phyloP scores from a whole-genome alignment of 2,797 vertebrate genomes.

The Myripristis jacobus region DNA sequence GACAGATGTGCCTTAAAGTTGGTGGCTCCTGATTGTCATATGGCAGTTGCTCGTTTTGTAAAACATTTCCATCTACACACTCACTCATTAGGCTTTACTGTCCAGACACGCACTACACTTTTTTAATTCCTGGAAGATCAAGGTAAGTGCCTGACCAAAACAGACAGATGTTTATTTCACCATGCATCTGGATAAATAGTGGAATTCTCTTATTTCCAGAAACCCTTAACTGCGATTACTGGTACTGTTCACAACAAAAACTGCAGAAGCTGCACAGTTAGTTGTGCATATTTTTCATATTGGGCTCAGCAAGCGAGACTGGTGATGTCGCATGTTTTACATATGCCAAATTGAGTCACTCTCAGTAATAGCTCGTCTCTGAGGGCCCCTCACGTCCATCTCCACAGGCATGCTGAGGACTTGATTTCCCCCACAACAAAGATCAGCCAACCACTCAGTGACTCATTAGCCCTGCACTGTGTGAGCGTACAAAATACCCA shows the following conservation, averaged over 20 bases:
- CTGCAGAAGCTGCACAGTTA: too few species aligned
- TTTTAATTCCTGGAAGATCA: too few species aligned
- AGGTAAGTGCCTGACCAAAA: neutral
- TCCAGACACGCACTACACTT: neutral
- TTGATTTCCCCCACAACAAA: neutral
- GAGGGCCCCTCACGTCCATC: constrained; percentile 5
- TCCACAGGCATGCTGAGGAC: neutral
- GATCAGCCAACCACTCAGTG: neutral
- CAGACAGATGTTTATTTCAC: neutral
- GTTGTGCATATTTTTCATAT: neutral
- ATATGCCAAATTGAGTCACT: neutral
- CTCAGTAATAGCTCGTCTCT: constrained; percentile 9
- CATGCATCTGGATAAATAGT: neutral
- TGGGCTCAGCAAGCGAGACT: neutral
- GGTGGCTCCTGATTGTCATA: too few species aligned
- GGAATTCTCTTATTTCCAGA: neutral
- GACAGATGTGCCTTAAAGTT: too few species aligned
- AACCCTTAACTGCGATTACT: neutral
- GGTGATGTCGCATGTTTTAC: neutral
- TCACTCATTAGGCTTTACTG: neutral
- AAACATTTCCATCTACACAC: neutral
- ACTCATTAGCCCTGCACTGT: constrained; percentile 19
- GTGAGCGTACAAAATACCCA: constrained; percentile 28
- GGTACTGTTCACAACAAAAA: constrained; percentile 5
- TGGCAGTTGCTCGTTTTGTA: neutral